Percentiles rank a stretch among this genome's conserved stretches.
These are phyloP conservation scores for Cacatua alba DNA, from an alignment of 2,113 vertebrate species.

Conservation along the genomic window DNA sequence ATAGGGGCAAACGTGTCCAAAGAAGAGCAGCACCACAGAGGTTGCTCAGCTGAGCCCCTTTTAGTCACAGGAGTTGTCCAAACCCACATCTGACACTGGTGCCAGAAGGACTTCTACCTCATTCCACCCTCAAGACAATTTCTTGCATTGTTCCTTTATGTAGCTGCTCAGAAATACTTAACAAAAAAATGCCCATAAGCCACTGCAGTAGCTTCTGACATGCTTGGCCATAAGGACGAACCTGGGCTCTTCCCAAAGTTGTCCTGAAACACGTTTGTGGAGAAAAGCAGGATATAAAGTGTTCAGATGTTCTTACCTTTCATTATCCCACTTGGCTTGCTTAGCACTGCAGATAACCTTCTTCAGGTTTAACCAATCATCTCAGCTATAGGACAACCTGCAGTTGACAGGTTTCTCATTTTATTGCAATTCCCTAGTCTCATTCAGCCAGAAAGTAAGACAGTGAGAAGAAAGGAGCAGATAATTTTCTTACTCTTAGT, in stretches of 20 bases:
- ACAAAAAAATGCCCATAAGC: not conserved
- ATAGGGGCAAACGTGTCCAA: not conserved
- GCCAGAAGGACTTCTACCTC: not conserved
- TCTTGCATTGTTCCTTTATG: not conserved
- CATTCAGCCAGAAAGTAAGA: conserved; percentile 42
- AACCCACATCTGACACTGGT: not conserved
- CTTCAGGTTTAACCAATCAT: conserved; percentile 1
- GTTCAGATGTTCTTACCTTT: not conserved
- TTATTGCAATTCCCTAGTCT: conserved; percentile 51
- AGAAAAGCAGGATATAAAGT: not conserved
- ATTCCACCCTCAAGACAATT: not conserved
- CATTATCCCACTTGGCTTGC: not conserved
- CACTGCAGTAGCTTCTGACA: not conserved
- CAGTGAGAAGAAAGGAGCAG: conserved; percentile 16
- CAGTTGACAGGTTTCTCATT: conserved; percentile 54
- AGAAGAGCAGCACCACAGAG: not conserved
- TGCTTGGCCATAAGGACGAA: not conserved
- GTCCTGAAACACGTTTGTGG: not conserved
- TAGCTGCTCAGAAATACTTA: not conserved
- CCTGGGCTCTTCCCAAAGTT: not conserved
- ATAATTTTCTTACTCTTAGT: conserved; percentile 26
- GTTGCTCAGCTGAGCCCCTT: not conserved
- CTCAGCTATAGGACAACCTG: conserved; percentile 35
- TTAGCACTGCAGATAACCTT: not conserved
- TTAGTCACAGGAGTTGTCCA: not conserved